Conservation (phyloP, 2,797 vertebrate species). For the Synanceia verrucosa region DNA sequence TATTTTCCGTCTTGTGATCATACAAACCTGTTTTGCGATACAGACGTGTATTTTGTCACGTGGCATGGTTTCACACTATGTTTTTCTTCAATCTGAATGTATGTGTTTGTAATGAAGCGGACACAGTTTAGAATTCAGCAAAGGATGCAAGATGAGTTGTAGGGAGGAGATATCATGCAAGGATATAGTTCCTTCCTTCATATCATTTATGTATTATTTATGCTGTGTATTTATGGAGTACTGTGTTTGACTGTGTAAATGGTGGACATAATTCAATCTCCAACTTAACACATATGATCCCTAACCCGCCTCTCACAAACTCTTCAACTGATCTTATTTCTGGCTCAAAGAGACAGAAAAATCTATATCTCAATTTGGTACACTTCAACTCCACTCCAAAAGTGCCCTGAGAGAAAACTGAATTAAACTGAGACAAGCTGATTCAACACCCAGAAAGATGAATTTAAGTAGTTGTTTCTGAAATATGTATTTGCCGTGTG, state of each 20-base stretch:
- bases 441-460: slow-evolving; percentile 79
- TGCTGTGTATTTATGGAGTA: slow-evolving; percentile 16
- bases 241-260: slow-evolving; percentile 42
- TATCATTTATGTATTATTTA: slow-evolving; percentile 32
- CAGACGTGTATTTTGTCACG: slow-evolving; percentile 27
- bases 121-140: slow-evolving; percentile 9
- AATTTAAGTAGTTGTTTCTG: slow-evolving; percentile 80
- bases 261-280: slow-evolving; percentile 67
- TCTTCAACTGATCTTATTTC: slow-evolving; percentile 78
- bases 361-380: slow-evolving; percentile 83
- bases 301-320: slow-evolving; percentile 69
- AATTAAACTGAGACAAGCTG: slow-evolving; percentile 80
- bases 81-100: not conserved
- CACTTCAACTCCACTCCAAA: slow-evolving; percentile 79
- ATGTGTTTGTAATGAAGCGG: slow-evolving; percentile 4
- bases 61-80: not conserved
- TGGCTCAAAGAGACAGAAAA: slow-evolving; percentile 80
- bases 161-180: not conserved
- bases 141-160: not conserved
- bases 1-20: slow-evolving; percentile 57
- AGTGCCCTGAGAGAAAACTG: slow-evolving; percentile 77
- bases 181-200: slow-evolving; percentile 1
- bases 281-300: slow-evolving; percentile 70
- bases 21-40: slow-evolving; percentile 28
- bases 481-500: slow-evolving; percentile 80